Evolutionary conservation across 92 coral and sea anemone genomes (phyloP).

Genomic region (Epizoanthus stellaris): DNA sequence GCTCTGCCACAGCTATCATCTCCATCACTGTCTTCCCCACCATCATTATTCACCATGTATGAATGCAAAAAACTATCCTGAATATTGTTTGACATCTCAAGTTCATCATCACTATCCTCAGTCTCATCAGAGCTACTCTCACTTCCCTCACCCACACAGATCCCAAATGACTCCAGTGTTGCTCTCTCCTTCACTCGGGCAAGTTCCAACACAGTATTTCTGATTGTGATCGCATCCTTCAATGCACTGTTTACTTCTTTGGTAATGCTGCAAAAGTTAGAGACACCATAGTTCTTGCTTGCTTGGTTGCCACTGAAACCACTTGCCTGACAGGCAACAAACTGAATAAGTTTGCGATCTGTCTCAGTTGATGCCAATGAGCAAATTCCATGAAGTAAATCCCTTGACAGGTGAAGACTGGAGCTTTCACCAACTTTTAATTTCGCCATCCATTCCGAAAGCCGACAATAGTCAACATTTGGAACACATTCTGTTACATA

Average conservation of each 20-base stretch:
- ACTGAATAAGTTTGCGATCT: constrained; percentile 27
- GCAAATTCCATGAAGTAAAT: constrained; percentile 43
- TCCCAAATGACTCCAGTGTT: constrained; percentile 26
- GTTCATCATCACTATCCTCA: constrained; percentile 42
- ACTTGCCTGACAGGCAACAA: constrained; percentile 26
- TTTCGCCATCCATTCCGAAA: constrained; percentile 7
- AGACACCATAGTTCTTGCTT: constrained; percentile 48
- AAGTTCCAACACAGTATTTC: constrained; percentile 39
- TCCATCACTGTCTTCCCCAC: too few relatives aligned
- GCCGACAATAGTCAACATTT: constrained; percentile 23
- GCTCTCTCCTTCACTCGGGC: constrained; percentile 43
- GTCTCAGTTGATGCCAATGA: constrained; percentile 45
- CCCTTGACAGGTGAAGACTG: constrained; percentile 4
- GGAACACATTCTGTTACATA: constrained; percentile 43
- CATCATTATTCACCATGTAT: too few relatives aligned
- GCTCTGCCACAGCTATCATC: too few relatives aligned
- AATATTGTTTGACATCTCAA: background rate
- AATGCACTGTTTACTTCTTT: constrained; percentile 30
- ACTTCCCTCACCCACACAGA: constrained; percentile 16
- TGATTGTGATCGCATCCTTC: constrained; percentile 22
- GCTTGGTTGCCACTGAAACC: constrained; percentile 53
- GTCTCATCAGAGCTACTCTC: constrained; percentile 38
- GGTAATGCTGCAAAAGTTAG: constrained; percentile 15
- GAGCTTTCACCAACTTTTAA: background rate
- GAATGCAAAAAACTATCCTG: background rate